These are phyloP conservation scores for Lysiphlebus fabarum DNA, from an alignment of 1,140 invertebrate species.

Conservation along the genomic window DNA sequence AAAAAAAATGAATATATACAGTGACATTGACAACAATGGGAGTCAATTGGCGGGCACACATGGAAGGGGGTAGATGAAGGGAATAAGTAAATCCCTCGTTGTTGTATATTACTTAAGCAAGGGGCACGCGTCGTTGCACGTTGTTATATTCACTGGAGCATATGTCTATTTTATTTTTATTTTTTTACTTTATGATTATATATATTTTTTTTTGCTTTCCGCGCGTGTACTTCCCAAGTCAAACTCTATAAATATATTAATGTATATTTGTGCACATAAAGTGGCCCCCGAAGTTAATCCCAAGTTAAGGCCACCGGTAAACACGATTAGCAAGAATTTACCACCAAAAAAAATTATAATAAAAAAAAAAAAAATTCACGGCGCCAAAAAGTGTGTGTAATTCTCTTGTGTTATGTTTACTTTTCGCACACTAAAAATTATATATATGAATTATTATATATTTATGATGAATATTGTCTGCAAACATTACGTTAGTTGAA, in stretches of 20 bases:
- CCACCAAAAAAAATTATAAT: constrained; percentile 4
- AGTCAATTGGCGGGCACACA: constrained; percentile 26
- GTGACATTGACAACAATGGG: constrained; percentile 26
- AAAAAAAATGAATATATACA: constrained; percentile 6
- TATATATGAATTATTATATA: constrained; percentile 21
- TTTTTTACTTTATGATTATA: neutral
- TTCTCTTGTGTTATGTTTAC: constrained; percentile 22
- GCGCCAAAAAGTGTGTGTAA: constrained; percentile 7
- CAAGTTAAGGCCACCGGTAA: constrained; percentile 29
- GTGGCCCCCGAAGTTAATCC: constrained; percentile 29
- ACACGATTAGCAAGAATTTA: constrained; percentile 25
- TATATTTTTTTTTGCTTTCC: neutral
- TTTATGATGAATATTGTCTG: neutral
- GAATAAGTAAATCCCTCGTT: constrained; percentile 11
- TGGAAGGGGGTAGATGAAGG: constrained; percentile 14
- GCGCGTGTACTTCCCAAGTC: constrained; percentile 3
- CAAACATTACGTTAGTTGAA: neutral
- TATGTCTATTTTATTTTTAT: constrained; percentile 17
- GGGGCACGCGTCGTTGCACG: constrained; percentile 16
- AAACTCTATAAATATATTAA: neutral
- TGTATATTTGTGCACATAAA: constrained; percentile 15
- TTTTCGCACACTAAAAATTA: constrained; percentile 34
- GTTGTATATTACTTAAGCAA: neutral
- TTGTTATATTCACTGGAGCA: constrained; percentile 6
- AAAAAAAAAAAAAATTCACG: neutral